Evolutionary conservation across 2,113 vertebrate species (phyloP), one percentile per base, ranked within the genome.

Genomic region (Oryzias woworae): DNA sequence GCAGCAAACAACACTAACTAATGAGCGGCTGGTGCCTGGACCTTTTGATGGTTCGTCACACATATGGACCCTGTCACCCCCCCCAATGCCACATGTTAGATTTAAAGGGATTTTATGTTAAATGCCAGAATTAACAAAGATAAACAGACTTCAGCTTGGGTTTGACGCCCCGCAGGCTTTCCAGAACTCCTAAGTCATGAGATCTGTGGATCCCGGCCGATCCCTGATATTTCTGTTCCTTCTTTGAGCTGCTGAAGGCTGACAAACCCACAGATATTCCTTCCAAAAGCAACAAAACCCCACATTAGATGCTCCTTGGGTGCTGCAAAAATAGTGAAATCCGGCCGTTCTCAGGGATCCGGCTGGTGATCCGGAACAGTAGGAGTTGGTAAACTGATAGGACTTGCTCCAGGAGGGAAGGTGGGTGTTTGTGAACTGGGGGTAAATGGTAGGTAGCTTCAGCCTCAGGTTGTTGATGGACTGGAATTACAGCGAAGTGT

Each of bases 41-140:
- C 62, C 69, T 86, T 90, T 89, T 91, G 84, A 90, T 91, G 70
- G 68, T 80, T 54, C 56, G 78, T 79, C 82, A 71, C 85, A 89
- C 91, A 89, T 82, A 76, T 91, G 89, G 87, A 85, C 58, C 82
- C 70, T 75, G 85, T 88, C 85, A 73, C 83, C 62, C 66, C 62
- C 44, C 65, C 62, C 69, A 78, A 81, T 81, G 81, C 71, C 73
- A 57, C 75, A 74, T 69, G 73, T 80, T 80, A 49, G 60, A 47
- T 77, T 63, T 53, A 51, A 42, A 66, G 14, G 15, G 24, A 8
- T 51, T 75, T 75, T 68, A 68, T 70, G 78, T 62, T 62, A 73
- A 82, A 78, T 18, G 4, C 62, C 61, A 51, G 66, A 69, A 14
- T 43, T 64, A 24, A 15, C 10, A 55, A 63, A 71, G 48, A 60